Evolutionary conservation across 2,888 invertebrate species (phyloP).

Genomic region (Camptogramma bilineatum): DNA sequence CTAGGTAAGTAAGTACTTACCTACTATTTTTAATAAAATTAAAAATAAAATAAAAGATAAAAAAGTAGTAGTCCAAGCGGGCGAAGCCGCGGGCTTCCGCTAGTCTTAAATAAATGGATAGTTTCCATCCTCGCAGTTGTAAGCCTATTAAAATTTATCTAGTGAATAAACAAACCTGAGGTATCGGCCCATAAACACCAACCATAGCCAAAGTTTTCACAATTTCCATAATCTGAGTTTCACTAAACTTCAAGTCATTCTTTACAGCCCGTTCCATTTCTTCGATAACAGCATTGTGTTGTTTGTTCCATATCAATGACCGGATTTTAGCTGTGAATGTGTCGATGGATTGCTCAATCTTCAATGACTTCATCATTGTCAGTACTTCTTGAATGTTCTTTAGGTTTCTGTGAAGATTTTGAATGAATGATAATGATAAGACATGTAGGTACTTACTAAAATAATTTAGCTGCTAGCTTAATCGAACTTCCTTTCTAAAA

Average conservation of each 20-base stretch:
- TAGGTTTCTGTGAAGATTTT: constrained; percentile 57
- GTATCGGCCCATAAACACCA: constrained; percentile 58
- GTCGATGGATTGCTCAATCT: constrained; percentile 73
- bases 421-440: background rate
- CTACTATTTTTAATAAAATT: too few species aligned
- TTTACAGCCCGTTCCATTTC: constrained; percentile 63
- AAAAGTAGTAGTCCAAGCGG: too few species aligned
- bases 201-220: constrained; percentile 69
- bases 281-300: constrained; percentile 59
- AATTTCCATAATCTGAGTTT: constrained; percentile 79
- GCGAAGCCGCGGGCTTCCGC: too few species aligned
- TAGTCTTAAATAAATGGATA: too few species aligned
- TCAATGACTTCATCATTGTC: constrained; percentile 85
- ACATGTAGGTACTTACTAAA: too few species aligned
- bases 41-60: too few species aligned
- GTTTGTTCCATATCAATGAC: constrained; percentile 79
- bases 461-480: too few species aligned
- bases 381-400: constrained; percentile 79
- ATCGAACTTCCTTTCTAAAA: too few species aligned
- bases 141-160: too few species aligned
- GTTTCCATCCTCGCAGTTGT: too few species aligned
- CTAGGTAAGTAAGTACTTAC: too few species aligned
- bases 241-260: constrained; percentile 64
- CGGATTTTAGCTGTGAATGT: constrained; percentile 81
- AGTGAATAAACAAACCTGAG: constrained; percentile 55